These are phyloP conservation scores for Cuniculus paca DNA, from an alignment of 2,797 vertebrate genomes.

Conservation along the genomic window DNA sequence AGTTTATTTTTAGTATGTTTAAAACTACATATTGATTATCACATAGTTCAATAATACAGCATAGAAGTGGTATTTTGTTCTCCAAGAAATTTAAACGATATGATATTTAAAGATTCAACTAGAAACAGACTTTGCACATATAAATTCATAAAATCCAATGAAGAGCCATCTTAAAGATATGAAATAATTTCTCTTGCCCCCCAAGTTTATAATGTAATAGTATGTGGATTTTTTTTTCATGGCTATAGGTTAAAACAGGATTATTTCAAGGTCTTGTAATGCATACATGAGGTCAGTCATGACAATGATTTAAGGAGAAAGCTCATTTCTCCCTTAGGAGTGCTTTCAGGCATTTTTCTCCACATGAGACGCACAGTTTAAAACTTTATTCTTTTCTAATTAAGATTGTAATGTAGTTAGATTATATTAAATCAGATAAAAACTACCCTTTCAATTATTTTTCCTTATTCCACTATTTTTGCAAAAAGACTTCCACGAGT, in stretches of 20 bases:
- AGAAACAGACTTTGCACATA: conserved; percentile 5
- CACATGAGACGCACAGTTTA: conserved; percentile 60
- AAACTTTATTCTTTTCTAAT: conserved; percentile 62
- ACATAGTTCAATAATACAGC: not conserved
- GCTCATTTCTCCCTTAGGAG: conserved; percentile 55
- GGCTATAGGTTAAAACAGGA: conserved; percentile 37
- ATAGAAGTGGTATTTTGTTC: conserved; percentile 21
- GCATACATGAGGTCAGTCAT: not conserved
- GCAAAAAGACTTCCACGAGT: conserved; percentile 71
- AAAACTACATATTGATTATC: conserved; percentile 37
- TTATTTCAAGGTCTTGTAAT: conserved; percentile 52
- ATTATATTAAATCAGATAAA: conserved; percentile 69
- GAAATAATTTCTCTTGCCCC: conserved; percentile 30
- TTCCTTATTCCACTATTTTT: not conserved
- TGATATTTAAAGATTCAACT: conserved; percentile 56
- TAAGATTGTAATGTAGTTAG: conserved; percentile 72
- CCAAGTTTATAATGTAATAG: conserved; percentile 37
- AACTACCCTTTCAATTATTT: not conserved
- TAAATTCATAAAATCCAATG: conserved; percentile 46
- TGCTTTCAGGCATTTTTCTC: conserved; percentile 46
- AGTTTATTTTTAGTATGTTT: conserved; percentile 17
- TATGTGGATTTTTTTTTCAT: conserved; percentile 9
- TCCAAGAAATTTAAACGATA: conserved; percentile 46
- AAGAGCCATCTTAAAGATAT: conserved; percentile 12
- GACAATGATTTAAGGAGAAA: conserved; percentile 33